A percentile compares a stretch with the other conserved stretches of the same genome.
phyloP scores from a whole-genome alignment of 2,797 vertebrate genomes.

The Trichosurus vulpecula region DNA sequence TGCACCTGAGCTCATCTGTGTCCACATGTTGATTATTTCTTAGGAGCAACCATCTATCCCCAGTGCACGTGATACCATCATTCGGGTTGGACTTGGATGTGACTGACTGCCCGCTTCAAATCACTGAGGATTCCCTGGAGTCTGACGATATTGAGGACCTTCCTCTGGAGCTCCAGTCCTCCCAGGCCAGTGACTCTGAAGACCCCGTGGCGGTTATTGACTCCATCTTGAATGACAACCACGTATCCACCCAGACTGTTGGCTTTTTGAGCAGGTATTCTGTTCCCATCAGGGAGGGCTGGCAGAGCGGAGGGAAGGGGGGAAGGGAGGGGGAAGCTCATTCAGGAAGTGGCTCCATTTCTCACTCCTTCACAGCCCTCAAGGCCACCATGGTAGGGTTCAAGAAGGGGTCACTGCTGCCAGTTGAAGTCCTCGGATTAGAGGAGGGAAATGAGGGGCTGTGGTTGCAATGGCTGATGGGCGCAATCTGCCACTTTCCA shows the following conservation, averaged over 20 bases:
- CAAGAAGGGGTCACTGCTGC: not conserved
- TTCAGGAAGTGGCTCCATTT: not conserved
- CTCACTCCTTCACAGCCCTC: not conserved
- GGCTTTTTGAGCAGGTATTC: constrained; percentile 78
- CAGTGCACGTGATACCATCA: constrained; percentile 63
- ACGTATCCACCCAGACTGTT: constrained; percentile 59
- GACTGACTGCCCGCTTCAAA: constrained; percentile 49
- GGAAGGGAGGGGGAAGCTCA: not conserved
- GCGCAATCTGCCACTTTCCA: not conserved
- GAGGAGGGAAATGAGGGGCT: not conserved
- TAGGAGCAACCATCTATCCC: constrained; percentile 65
- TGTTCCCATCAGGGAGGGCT: not conserved
- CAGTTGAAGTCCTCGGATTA: not conserved
- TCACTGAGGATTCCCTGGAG: constrained; percentile 34
- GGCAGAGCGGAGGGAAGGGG: not conserved
- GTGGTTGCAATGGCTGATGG: not conserved
- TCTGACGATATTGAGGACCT: not conserved
- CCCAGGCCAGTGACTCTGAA: constrained; percentile 67
- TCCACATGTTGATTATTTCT: constrained; percentile 29
- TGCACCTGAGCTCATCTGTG: not conserved
- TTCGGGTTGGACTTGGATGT: constrained; percentile 59
- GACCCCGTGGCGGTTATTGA: constrained; percentile 78
- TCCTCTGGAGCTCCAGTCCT: constrained; percentile 72
- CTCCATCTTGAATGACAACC: constrained; percentile 79
- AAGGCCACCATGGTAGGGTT: constrained; percentile 1